Conservation (phyloP, 2,113 vertebrate species). For the Archilochus colubris region DNA sequence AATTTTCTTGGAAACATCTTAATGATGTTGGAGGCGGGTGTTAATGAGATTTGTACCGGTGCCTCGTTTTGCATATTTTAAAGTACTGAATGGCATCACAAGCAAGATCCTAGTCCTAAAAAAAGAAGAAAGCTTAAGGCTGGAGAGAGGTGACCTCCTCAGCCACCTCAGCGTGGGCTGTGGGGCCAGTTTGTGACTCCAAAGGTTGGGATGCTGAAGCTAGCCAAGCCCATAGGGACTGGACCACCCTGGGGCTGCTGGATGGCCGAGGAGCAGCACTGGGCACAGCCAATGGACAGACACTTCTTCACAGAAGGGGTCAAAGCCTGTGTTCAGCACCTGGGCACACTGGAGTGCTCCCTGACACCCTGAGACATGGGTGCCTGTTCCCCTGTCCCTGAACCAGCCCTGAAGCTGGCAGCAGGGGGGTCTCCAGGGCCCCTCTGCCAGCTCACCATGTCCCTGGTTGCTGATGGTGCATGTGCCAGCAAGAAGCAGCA, state of each 20-base stretch:
- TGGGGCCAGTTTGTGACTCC: neutral
- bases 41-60: constrained; percentile 86
- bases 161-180: constrained; percentile 10
- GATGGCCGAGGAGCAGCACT: accelerated
- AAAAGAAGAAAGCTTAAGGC: neutral
- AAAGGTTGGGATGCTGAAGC: neutral
- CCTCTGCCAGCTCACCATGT: accelerated
- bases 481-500: neutral
- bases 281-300: accelerated
- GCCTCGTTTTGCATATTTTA: constrained; percentile 80
- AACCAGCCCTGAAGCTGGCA: accelerated
- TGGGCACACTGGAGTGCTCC: accelerated
- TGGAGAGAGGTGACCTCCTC: neutral
- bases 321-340: neutral
- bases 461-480: neutral
- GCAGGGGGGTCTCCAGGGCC: neutral
- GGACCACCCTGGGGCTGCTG: accelerated
- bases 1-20: constrained; percentile 97
- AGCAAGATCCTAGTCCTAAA: constrained; percentile 58
- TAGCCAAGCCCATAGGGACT: accelerated
- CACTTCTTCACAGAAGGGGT: accelerated
- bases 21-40: constrained; percentile 91
- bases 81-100: constrained; percentile 65
- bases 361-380: accelerated
- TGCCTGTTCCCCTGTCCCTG: too few relatives aligned